These are phyloP conservation scores for Pseudococcus longispinus DNA, from an alignment of 2,888 invertebrate genomes.

Conservation along the genomic window DNA sequence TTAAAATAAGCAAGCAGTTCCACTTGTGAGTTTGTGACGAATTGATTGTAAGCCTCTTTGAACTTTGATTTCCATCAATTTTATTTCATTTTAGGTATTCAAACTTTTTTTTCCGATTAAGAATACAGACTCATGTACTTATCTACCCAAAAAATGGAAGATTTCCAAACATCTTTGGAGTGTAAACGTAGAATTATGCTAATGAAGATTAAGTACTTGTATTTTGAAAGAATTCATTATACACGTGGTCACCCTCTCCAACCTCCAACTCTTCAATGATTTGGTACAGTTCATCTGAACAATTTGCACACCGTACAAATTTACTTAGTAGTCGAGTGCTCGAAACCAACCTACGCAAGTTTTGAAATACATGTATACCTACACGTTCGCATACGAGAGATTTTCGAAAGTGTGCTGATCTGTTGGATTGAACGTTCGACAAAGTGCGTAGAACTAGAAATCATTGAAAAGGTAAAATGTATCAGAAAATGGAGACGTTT, in stretches of 20 bases:
- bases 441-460: neutral
- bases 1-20: no score
- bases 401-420: neutral
- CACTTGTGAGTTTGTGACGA: no score
- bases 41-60: no score
- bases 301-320: neutral
- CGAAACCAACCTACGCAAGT: neutral
- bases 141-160: neutral
- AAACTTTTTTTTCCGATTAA: no score
- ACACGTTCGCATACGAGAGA: neutral
- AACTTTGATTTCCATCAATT: no score
- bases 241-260: neutral
- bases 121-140: no score
- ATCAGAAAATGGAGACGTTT: slow-evolving; percentile 20
- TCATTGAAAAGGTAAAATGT: slow-evolving; percentile 28
- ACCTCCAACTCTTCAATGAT: neutral
- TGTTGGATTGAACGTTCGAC: neutral
- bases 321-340: neutral
- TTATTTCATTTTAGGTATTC: no score
- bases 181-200: no score
- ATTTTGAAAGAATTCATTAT: neutral
- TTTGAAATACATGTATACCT: neutral
- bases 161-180: neutral
- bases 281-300: neutral
- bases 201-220: neutral